A percentile compares a stretch with the other conserved stretches of the same genome.
These are phyloP conservation scores for Cnemophilus loriae DNA, from an alignment of 2,113 vertebrate species.

Conservation along the genomic window DNA sequence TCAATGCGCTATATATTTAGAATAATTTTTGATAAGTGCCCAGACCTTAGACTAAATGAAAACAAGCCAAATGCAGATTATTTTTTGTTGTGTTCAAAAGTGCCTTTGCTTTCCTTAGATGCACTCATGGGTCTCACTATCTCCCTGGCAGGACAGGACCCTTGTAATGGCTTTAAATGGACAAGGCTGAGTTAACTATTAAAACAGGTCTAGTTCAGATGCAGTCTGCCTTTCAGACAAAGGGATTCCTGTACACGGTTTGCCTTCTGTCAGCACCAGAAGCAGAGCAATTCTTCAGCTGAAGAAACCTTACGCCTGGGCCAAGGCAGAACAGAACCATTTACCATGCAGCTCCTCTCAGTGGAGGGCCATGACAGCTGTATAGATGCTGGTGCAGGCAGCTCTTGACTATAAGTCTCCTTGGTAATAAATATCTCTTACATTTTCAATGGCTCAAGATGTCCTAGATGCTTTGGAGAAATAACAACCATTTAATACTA, in stretches of 20 bases:
- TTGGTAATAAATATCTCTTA: not conserved
- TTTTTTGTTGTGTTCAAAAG: not conserved
- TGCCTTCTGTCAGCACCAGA: not conserved
- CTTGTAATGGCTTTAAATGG: not conserved
- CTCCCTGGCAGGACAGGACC: not conserved
- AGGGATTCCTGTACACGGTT: not conserved
- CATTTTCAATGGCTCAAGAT: not conserved
- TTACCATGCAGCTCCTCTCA: not conserved
- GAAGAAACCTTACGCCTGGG: not conserved
- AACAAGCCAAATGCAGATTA: not conserved
- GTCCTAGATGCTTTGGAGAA: not conserved
- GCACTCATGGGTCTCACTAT: not conserved
- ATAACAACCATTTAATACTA: not conserved
- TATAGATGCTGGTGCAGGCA: not conserved
- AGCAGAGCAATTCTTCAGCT: slow-evolving; percentile 2
- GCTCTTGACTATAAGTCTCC: not conserved
- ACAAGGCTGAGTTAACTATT: not conserved
- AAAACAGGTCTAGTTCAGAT: not conserved
- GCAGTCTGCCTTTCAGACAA: not conserved
- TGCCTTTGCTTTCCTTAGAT: not conserved
- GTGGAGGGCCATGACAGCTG: not conserved
- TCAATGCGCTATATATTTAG: not conserved
- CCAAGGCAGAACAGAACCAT: not conserved
- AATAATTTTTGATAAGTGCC: not conserved
- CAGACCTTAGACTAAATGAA: not conserved